These are phyloP conservation scores for Kobus ellipsiprymnus DNA, from an alignment of 2,113 vertebrate genomes.

Conservation along the genomic window DNA sequence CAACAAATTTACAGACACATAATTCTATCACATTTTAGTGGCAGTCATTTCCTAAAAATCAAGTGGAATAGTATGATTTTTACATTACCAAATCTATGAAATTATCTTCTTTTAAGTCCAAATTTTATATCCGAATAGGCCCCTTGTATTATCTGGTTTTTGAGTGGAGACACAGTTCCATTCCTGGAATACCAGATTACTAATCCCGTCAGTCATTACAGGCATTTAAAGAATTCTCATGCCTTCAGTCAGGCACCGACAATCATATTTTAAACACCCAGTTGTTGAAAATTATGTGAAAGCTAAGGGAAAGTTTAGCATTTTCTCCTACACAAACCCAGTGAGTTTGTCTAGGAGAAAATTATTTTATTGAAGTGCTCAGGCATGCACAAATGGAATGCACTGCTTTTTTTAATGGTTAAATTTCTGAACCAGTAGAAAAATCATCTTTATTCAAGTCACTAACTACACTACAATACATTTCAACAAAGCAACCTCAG, in stretches of 20 bases:
- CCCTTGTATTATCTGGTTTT: constrained; percentile 45
- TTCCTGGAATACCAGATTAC: constrained; percentile 80
- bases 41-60: not conserved
- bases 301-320: constrained; percentile 78
- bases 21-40: not conserved
- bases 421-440: constrained; percentile 30
- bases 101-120: constrained; percentile 22
- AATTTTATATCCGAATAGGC: constrained; percentile 56
- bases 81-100: not conserved
- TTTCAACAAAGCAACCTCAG: not conserved
- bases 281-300: constrained; percentile 75
- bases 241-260: constrained; percentile 72
- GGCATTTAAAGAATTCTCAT: constrained; percentile 83
- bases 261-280: constrained; percentile 77
- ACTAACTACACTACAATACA: not conserved
- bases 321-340: constrained; percentile 73
- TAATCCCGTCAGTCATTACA: constrained; percentile 80
- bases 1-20: not conserved
- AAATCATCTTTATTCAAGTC: not conserved
- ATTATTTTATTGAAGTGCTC: constrained; percentile 50
- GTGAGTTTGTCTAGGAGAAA: not conserved
- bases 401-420: constrained; percentile 19
- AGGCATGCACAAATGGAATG: constrained; percentile 60
- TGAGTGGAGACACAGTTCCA: constrained; percentile 68
- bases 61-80: not conserved